Percentiles rank a stretch among this genome's conserved stretches.
phyloP scores from a whole-genome alignment of 92 coral and sea anemone species.

The Palythoa grandiflora region DNA sequence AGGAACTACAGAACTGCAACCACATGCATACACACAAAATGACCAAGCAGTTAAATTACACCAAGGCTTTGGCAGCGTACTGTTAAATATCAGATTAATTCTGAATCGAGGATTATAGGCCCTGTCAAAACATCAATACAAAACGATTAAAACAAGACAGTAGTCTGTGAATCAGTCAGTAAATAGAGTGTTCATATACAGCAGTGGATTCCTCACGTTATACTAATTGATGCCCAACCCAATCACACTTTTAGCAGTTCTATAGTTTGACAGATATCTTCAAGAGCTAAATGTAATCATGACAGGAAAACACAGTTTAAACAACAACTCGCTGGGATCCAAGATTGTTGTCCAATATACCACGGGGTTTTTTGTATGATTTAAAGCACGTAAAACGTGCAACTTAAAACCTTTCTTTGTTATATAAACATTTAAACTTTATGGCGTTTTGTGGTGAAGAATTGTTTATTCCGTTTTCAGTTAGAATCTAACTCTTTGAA shows the following conservation, averaged over 20 bases:
- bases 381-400: background rate
- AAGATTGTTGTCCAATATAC: background rate
- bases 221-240: conserved; percentile 11
- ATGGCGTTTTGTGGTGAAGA: background rate
- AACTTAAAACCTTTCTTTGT: background rate
- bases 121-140: background rate
- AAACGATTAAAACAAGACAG: background rate
- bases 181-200: background rate
- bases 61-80: background rate
- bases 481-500: background rate
- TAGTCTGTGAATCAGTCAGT: background rate
- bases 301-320: background rate
- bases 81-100: background rate
- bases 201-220: background rate
- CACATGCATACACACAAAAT: background rate
- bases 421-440: background rate
- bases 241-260: conserved; percentile 28
- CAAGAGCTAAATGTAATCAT: conserved; percentile 10
- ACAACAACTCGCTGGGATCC: background rate
- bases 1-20: background rate
- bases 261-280: conserved; percentile 28
- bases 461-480: background rate
- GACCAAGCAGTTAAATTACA: background rate
- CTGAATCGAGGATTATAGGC: background rate
- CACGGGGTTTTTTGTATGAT: background rate